Evolutionary conservation across 2,888 invertebrate species (phyloP).

Genomic region (Exephanes ischioxanthus): DNA sequence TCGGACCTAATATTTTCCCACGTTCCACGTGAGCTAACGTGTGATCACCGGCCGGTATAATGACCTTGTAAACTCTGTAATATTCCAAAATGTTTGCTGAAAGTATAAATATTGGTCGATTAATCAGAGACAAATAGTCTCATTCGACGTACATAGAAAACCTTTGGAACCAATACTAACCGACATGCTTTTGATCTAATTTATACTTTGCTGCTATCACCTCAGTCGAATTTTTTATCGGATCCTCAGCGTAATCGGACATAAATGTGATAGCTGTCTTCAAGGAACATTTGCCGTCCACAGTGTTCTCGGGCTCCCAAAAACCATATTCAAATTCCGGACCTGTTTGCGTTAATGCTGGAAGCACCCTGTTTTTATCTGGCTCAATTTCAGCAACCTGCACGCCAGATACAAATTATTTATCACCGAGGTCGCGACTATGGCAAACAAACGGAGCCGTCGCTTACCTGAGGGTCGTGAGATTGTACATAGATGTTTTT

Average conservation of each 20-base stretch:
- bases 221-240: conserved; percentile 86
- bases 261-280: conserved; percentile 89
- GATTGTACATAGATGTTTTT: conserved; percentile 92
- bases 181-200: conserved; percentile 88
- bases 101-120: conserved; percentile 56
- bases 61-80: conserved; percentile 88
- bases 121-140: conserved; percentile 6
- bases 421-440: background rate
- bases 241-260: conserved; percentile 88
- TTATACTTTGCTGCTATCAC: conserved; percentile 90
- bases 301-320: conserved; percentile 88
- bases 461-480: conserved; percentile 83
- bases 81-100: conserved; percentile 87
- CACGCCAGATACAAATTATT: conserved; percentile 35
- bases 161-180: conserved; percentile 82
- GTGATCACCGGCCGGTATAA: background rate
- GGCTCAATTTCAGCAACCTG: conserved; percentile 80
- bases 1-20: background rate
- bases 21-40: background rate
- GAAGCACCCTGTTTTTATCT: conserved; percentile 87
- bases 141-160: background rate
- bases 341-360: conserved; percentile 86
- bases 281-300: conserved; percentile 89
- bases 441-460: background rate
- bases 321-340: conserved; percentile 89